These are phyloP conservation scores for Typhlomys cinereus DNA, from an alignment of 2,113 vertebrate species.

Conservation along the genomic window DNA sequence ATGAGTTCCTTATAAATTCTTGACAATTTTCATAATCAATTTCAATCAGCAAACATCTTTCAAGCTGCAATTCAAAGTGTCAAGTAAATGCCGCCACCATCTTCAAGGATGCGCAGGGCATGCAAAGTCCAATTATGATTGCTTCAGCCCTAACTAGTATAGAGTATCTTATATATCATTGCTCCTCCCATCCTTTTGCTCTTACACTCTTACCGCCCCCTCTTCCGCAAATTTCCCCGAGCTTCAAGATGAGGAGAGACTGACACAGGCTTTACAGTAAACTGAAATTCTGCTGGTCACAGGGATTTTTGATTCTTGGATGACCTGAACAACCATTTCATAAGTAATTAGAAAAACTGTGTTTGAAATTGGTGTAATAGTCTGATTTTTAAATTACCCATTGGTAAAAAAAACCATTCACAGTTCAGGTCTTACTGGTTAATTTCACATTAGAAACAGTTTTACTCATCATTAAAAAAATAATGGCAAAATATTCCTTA, in stretches of 20 bases:
- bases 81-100: not conserved
- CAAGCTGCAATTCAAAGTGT: not conserved
- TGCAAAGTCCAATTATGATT: too few relatives aligned
- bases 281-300: not conserved
- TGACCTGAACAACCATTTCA: constrained; percentile 16
- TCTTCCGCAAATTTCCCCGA: too few relatives aligned
- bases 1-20: constrained; percentile 14
- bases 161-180: too few relatives aligned
- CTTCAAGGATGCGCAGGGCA: too few relatives aligned
- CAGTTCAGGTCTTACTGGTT: constrained; percentile 36
- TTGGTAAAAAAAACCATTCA: constrained; percentile 43
- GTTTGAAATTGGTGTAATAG: constrained; percentile 25
- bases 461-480: constrained; percentile 55
- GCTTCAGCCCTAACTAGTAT: too few relatives aligned
- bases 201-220: too few relatives aligned
- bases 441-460: constrained; percentile 56
- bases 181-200: too few relatives aligned
- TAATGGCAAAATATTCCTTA: constrained; percentile 37
- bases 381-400: constrained; percentile 59
- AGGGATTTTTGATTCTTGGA: constrained; percentile 31
- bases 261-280: constrained; percentile 33
- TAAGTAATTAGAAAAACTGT: constrained; percentile 35
- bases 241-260: too few relatives aligned
- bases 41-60: constrained; percentile 26
- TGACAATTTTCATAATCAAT: constrained; percentile 26